Base-by-base conservation (phyloP, 2,888 invertebrate genomes). In the Gerris lacustris region DNA sequence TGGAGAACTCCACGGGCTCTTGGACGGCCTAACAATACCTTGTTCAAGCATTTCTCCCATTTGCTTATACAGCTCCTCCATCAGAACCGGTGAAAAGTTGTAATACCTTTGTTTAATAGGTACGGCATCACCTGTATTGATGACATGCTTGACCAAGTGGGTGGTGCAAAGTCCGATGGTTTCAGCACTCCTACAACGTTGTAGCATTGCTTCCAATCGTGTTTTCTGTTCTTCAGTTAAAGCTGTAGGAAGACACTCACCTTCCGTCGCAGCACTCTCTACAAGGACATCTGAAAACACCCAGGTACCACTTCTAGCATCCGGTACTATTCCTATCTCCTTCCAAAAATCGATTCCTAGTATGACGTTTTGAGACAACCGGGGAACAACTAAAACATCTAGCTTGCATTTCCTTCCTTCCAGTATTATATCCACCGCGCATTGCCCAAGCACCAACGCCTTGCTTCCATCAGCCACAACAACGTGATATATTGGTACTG, bases 271-370 rank as follows among this genome's bases (percentile, higher is more conserved):
- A 9, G 11, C 63, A 17, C 7, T 45, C 6, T 44, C 55, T 6
- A 63, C 44, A 43, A 63, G 45, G 6, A 31, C 44, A 17, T 47
- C 55, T 6, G 62, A 67, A 67, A 70, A 63, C 43, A 17, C 18
- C 62, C 67, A 70, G 18, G 31, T 70, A 15, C 55, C 55, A 6
- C 55, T 47, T 5, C 11, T 5, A 5, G 55, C 62, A 67, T 70
- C 67, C 6, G 55, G 44, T 6, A 70, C 70, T 6, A 70, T 6
- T 9, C 55, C 17, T 44, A 70, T 62, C n/a, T 31, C 6, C 7
- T 47, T 70, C 67, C 70, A 70, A 18, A 70, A 67, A 15, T 70
- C 70, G 9, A 70, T 18, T 11, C 67, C 70, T 55, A 67, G 67
- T 44, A 70, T 70, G 6, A 70, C 43, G 6, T 55, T 67, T 7